phyloP scores from a whole-genome alignment of 2,113 vertebrate species.

The Bombycilla garrulus region DNA sequence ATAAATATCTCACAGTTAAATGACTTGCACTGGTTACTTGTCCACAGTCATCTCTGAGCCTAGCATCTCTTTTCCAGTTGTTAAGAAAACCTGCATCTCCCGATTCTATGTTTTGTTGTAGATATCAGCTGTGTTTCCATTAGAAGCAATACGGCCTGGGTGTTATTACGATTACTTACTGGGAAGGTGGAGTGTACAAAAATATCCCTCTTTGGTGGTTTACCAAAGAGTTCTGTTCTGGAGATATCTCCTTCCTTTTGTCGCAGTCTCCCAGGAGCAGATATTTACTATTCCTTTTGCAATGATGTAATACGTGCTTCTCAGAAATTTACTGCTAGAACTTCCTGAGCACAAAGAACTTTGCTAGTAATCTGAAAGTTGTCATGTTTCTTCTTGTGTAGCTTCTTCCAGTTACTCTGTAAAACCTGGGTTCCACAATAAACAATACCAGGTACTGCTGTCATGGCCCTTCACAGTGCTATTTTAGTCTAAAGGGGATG shows the following conservation, averaged over 20 bases:
- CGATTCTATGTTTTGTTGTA: not conserved
- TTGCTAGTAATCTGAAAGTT: not conserved
- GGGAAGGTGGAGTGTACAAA: not conserved
- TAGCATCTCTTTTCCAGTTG: not conserved
- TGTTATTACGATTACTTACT: not conserved
- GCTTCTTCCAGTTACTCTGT: not conserved
- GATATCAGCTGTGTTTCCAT: not conserved
- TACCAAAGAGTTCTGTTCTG: not conserved
- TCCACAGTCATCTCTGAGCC: not conserved
- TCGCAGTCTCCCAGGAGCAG: not conserved
- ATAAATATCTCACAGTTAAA: not conserved
- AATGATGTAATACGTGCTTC: not conserved
- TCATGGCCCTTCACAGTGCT: not conserved
- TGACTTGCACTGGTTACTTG: not conserved
- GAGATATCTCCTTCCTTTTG: not conserved
- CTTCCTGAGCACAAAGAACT: not conserved
- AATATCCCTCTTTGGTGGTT: not conserved
- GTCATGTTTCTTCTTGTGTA: not conserved
- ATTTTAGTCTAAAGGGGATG: accelerated
- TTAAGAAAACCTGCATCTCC: not conserved
- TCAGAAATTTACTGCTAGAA: not conserved
- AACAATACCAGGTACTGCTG: not conserved
- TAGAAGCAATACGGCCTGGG: not conserved
- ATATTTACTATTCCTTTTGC: not conserved
- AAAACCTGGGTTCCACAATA: not conserved